Evolutionary conservation across 2,113 vertebrate genomes (phyloP), one percentile per base, ranked within the genome.

Genomic region (Gnathonemus longibarbis): DNA sequence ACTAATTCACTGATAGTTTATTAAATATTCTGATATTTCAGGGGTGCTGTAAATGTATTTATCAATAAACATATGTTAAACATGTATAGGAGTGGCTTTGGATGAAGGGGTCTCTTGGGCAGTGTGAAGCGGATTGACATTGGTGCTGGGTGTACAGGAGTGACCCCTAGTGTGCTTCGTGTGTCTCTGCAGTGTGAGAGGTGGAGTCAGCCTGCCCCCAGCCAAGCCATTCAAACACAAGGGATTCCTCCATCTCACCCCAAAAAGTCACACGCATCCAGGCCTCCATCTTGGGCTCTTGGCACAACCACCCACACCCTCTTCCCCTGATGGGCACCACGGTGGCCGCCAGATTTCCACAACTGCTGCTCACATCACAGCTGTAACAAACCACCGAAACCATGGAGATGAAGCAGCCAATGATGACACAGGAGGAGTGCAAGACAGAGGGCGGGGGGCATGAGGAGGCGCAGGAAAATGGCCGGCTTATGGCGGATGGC

Each of bases 401-500:
- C 85, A 99, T 99, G 98, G 98, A 99, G 95, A 96, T 95, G 91
- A 94, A 97, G 91, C 95, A 95, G 89, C 94, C 90, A 90, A 94
- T 92, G 94, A 95, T 90, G 96, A 94, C 91, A 1, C 95, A 96
- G 93, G 96, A 87, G 88, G 93, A 95, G 87, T 90, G 90, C 1
- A 92, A 91, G 80, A 92, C 87, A 46, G 92, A 94, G 88, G 89
- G 66, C 62, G 92, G 92, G 70, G 92, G 92, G 42, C 95, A 93
- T 56, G 96, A 94, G n/a, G 94, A 94, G 62, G 0, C 97, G 93
- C 89, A 94, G 92, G 97, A 97, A 93, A 97, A 97, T 0, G 94
- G 97, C 42, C 93, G 95, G 77, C 92, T 97, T 84, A 93, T 96
- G 89, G 94, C 92, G 1, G 94, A 95, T 39, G 94, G 93, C 15